Base-by-base conservation (phyloP, 2,113 vertebrate genomes). In the Melanostigma gelatinosum region DNA sequence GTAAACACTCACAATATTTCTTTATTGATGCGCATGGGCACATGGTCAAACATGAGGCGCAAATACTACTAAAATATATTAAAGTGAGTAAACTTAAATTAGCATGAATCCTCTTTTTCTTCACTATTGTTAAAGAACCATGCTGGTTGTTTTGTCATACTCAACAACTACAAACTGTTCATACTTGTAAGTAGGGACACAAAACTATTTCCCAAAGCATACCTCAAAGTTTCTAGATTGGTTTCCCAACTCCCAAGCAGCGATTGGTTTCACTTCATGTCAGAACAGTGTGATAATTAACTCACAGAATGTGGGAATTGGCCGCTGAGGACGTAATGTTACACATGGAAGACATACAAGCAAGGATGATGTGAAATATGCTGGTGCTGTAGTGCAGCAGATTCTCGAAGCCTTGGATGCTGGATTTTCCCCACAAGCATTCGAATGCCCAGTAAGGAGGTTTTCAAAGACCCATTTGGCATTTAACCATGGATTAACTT, bases 11-110 rank as follows among this genome's bases (percentile, higher is more conserved):
- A 46, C 34, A 62, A 5, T 67, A 71, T 62, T 75, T 80, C 32
- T 62, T 62, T 72, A 79, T 60, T 63, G 22, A 70, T 71, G 50
- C 8, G 66, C 89, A 85, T 85, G 83, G 81, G 80, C 76, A 82
- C 55, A 73, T 75, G 62, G 40, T 74, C 27, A 79, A 78, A 71
- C 22, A 24, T 61, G 13, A 79, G 52, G 34, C 8, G 22, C 15
- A 76, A 60, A 73, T 29, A 52, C 18, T 15, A 61, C 22, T 44
- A 48, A 61, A 29, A 61, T 15, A 32, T 42, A 68, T 55, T 36
- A 63, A 24, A 69, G 27, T 44, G 16, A 67, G 38, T 50, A 38
- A 71, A 82, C 2, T 18, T 38, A 42, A 72, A 70, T 68, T 48
- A 72, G 85, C 76, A 83, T 86, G 75, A 85, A 58, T 16, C 34